phyloP scores from a whole-genome alignment of 2,888 invertebrate genomes.

The Pediacus dermestoides region DNA sequence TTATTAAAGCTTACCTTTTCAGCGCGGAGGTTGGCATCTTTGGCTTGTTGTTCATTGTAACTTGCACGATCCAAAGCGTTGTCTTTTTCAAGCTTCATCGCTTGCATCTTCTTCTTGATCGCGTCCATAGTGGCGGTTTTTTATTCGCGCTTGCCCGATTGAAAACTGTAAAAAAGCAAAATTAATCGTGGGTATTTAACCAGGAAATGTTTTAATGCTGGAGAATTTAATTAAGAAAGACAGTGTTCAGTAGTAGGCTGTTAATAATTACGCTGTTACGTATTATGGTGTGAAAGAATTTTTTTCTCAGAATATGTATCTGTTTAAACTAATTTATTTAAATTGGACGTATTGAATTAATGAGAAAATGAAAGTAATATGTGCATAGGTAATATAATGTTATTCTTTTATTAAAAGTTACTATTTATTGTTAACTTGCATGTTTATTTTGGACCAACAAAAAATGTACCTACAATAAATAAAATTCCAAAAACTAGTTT shows the following conservation, averaged over 20 bases:
- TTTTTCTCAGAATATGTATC: no score
- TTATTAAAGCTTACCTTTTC: constrained; percentile 64
- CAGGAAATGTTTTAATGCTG: not conserved
- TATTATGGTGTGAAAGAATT: no score
- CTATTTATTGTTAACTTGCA: no score
- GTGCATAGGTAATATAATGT: no score
- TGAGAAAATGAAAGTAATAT: no score
- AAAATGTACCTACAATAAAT: no score
- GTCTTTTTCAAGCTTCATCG: constrained; percentile 99
- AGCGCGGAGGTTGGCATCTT: constrained; percentile 84
- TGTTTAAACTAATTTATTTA: no score
- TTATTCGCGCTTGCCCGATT: constrained; percentile 40
- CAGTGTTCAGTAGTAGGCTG: not conserved
- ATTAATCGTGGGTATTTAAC: constrained; percentile 9
- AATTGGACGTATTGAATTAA: no score
- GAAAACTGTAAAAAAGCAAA: constrained; percentile 21
- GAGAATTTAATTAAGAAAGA: constrained; percentile 5
- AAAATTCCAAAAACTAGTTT: no score
- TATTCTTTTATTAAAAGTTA: no score
- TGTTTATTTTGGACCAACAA: no score
- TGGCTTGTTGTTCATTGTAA: constrained; percentile 95
- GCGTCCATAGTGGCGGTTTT: constrained; percentile 93
- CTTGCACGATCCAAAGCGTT: constrained; percentile 98
- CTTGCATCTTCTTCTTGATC: constrained; percentile 99
- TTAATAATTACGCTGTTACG: not conserved